Evolutionary conservation across 2,113 vertebrate genomes (phyloP).

Genomic region (Sinocyclocheilus rhinocerous): DNA sequence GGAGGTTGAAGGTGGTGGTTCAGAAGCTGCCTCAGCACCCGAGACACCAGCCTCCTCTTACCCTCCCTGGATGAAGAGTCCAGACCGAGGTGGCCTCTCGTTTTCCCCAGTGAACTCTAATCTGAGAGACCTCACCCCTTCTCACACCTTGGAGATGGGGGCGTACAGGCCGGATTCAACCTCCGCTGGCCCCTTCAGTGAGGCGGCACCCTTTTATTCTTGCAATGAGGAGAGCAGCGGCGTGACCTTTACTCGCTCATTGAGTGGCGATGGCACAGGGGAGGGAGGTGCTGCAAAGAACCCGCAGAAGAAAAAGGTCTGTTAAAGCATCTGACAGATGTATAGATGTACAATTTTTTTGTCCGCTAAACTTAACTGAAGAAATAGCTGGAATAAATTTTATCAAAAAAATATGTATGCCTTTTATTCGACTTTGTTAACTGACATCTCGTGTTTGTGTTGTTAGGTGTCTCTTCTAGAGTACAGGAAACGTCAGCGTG

Average conservation of each 20-base stretch:
- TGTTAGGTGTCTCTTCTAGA: conserved; percentile 93
- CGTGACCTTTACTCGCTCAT: conserved; percentile 69
- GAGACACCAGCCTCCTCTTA: conserved; percentile 71
- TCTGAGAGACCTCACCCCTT: conserved; percentile 96
- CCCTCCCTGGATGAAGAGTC: conserved; percentile 91
- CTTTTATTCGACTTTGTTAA: not conserved
- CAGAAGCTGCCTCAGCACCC: conserved; percentile 53
- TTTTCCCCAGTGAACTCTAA: conserved; percentile 97
- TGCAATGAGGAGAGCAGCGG: conserved; percentile 84
- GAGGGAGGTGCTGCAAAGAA: conserved; percentile 87
- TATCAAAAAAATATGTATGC: not conserved
- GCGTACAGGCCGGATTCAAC: conserved; percentile 88
- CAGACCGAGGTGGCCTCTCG: conserved; percentile 88
- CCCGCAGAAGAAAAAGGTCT: conserved; percentile 98
- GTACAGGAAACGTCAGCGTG: conserved; percentile 95
- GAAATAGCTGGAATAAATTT: not conserved
- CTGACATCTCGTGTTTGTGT: not conserved
- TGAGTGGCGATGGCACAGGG: conserved; percentile 83
- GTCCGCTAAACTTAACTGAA: not conserved
- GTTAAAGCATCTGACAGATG: not conserved
- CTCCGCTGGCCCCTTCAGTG: conserved; percentile 64
- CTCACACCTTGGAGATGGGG: conserved; percentile 93
- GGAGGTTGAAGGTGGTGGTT: conserved; percentile 55
- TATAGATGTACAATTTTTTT: not conserved
- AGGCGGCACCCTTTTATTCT: conserved; percentile 83